A percentile compares a stretch with the other conserved stretches of the same genome.
These are phyloP conservation scores for Aphis gossypii DNA, from an alignment of 1,140 invertebrate genomes.

Conservation along the genomic window DNA sequence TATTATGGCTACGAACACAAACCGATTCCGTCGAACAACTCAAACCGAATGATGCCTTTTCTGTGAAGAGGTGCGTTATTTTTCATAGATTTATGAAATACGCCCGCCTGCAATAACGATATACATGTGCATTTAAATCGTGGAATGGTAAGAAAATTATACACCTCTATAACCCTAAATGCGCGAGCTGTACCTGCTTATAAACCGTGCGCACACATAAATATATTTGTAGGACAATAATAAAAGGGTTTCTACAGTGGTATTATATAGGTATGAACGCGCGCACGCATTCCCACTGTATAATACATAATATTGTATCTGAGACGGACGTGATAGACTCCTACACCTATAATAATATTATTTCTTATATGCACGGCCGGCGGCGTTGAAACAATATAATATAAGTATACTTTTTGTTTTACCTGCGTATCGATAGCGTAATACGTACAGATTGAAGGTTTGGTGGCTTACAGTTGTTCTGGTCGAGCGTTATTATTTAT, in stretches of 20 bases:
- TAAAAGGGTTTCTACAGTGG: not conserved
- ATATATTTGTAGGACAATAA: not conserved
- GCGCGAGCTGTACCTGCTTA: not conserved
- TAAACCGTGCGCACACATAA: not conserved
- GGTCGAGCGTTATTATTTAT: not conserved
- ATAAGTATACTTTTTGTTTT: not conserved
- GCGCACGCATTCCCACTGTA: not conserved
- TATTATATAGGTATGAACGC: not conserved
- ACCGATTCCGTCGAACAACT: constrained; percentile 33
- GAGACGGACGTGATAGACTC: not conserved
- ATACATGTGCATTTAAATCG: not conserved
- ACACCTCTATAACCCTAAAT: not conserved
- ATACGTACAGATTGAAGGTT: not conserved
- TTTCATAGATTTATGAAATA: not conserved
- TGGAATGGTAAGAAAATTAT: constrained; percentile 36
- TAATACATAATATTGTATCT: not conserved
- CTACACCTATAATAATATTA: not conserved
- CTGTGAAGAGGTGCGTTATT: not conserved
- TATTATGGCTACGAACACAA: not conserved
- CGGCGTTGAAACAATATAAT: not conserved
- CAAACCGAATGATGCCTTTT: constrained; percentile 1
- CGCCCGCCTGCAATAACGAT: not conserved
- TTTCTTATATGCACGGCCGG: not conserved
- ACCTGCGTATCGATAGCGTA: not conserved
- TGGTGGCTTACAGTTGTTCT: not conserved